Evolutionary conservation across 2,797 vertebrate species (phyloP).

Genomic region (Microcaecilia unicolor): DNA sequence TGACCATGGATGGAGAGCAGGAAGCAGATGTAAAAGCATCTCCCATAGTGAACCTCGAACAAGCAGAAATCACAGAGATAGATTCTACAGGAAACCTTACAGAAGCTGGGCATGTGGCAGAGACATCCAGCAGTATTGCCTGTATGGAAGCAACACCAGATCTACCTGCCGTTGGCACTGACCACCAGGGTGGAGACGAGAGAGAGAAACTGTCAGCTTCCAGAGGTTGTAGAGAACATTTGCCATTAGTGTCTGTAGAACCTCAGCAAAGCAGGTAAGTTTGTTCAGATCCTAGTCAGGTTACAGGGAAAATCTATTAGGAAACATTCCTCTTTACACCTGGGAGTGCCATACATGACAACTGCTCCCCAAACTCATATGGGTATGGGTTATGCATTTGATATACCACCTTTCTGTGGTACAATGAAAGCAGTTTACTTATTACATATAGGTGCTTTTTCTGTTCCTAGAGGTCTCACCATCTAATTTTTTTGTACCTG

Average conservation of each 20-base stretch:
- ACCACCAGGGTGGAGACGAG: rapidly evolving
- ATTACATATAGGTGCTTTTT: too few relatives aligned
- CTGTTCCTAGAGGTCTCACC: too few relatives aligned
- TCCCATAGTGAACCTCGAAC: not conserved
- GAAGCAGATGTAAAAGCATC: not conserved
- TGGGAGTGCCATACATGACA: not conserved
- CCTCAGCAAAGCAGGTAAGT: constrained; percentile 7
- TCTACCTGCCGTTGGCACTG: too few relatives aligned
- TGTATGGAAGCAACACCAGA: not conserved
- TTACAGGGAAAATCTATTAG: not conserved
- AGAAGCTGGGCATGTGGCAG: not conserved
- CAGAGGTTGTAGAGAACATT: too few relatives aligned
- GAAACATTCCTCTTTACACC: not conserved
- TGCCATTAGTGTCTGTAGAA: rapidly evolving
- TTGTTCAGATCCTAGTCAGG: too few relatives aligned
- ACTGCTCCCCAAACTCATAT: rapidly evolving
- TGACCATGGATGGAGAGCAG: not conserved
- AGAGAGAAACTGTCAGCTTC: rapidly evolving
- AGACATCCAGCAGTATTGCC: not conserved
- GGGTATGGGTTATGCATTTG: too few relatives aligned
- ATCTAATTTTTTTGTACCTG: too few relatives aligned
- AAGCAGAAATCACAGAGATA: not conserved
- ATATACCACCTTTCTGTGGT: too few relatives aligned
- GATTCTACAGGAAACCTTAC: too few relatives aligned
- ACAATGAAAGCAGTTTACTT: too few relatives aligned